Percentiles rank a stretch among this genome's conserved stretches.
Conservation (phyloP, 2,888 invertebrate species). For the Timema podura region DNA sequence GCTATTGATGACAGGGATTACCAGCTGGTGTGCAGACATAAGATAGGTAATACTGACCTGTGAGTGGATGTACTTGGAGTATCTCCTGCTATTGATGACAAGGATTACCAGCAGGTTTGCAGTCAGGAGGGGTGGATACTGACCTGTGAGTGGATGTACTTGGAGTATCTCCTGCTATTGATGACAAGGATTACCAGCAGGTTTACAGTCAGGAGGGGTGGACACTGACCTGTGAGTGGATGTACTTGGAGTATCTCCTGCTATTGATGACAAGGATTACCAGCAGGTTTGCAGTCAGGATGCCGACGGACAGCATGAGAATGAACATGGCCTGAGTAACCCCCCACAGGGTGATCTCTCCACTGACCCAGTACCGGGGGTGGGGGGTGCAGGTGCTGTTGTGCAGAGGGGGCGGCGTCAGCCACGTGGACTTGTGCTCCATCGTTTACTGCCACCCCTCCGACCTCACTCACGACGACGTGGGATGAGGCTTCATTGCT, state of each 20-base stretch:
- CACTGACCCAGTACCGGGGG: slow-evolving; percentile 58
- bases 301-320: slow-evolving; percentile 69
- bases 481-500: no score
- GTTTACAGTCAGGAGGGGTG: not conserved
- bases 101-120: no score
- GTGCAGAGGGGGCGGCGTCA: slow-evolving; percentile 73
- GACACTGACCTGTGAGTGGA: slow-evolving; percentile 73
- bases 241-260: slow-evolving; percentile 76
- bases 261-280: slow-evolving; percentile 82
- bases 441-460: slow-evolving; percentile 3
- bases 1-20: no score
- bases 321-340: slow-evolving; percentile 73
- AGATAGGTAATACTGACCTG: no score
- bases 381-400: slow-evolving; percentile 76
- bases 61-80: no score
- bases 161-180: slow-evolving; percentile 77
- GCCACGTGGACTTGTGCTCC: slow-evolving; percentile 43
- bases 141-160: slow-evolving; percentile 86
- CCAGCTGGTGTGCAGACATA: no score
- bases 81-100: no score
- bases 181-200: slow-evolving; percentile 67
- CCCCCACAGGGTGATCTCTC: slow-evolving; percentile 59
- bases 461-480: no score
- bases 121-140: slow-evolving; percentile 30
- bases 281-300: slow-evolving; percentile 73